Evolutionary conservation across 35 echinoderm and acorn worm species (phyloP).

Genomic region (Stichopus chloronotus): DNA sequence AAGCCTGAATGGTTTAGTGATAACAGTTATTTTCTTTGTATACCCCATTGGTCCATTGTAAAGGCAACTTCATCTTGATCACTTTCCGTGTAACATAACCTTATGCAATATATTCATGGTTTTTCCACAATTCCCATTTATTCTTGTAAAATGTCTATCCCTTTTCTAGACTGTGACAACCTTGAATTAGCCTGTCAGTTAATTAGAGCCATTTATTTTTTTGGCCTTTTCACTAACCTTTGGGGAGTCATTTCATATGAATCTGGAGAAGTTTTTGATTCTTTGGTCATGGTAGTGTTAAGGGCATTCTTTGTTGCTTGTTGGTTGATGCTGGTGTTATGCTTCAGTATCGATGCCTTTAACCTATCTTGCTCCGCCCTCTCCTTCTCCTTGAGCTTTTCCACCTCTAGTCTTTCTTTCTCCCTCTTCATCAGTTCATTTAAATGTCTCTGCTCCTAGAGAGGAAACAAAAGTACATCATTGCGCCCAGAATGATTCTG

Average conservation of each 20-base stretch:
- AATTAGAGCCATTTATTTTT: too few species aligned
- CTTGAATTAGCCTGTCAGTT: too few species aligned
- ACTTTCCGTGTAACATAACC: too few species aligned
- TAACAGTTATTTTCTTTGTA: too few species aligned
- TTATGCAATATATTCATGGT: too few species aligned
- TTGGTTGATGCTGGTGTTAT: constrained; percentile 65
- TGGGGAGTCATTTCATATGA: constrained; percentile 86
- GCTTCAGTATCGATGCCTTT: constrained; percentile 78
- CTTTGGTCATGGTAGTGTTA: constrained; percentile 78
- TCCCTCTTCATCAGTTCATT: constrained; percentile 76
- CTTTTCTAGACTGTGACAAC: too few species aligned
- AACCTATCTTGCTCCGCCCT: constrained; percentile 72
- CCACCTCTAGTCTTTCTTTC: constrained; percentile 18
- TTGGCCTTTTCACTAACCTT: constrained; percentile 50
- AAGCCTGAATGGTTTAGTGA: too few species aligned
- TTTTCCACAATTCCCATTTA: too few species aligned
- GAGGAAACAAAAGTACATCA: neutral
- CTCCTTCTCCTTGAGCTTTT: constrained; percentile 54
- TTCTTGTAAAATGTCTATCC: too few species aligned
- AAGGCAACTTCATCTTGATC: too few species aligned
- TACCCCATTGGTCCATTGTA: too few species aligned
- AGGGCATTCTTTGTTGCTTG: constrained; percentile 29
- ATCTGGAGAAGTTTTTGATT: constrained; percentile 54
- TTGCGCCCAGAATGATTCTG: too few species aligned
- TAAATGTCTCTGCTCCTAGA: constrained; percentile 73